These are phyloP conservation scores for Falcunculus frontatus DNA, from an alignment of 2,113 vertebrate species.

Conservation along the genomic window DNA sequence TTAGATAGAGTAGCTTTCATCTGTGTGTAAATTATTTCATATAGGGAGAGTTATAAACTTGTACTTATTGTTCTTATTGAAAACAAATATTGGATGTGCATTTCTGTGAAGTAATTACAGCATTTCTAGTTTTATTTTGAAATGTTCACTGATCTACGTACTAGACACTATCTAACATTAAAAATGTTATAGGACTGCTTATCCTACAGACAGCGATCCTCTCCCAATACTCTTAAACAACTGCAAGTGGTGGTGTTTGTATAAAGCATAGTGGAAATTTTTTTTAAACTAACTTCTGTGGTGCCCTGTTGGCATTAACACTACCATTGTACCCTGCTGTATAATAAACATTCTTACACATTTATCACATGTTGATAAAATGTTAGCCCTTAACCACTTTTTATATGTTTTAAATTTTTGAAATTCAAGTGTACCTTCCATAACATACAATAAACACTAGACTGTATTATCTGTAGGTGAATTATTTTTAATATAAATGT, in stretches of 20 bases:
- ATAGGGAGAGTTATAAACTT: constrained; percentile 79
- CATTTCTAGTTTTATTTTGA: constrained; percentile 86
- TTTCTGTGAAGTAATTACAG: constrained; percentile 80
- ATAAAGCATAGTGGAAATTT: constrained; percentile 85
- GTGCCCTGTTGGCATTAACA: constrained; percentile 80
- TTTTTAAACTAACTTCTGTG: constrained; percentile 83
- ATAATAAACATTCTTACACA: constrained; percentile 83
- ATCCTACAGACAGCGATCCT: constrained; percentile 60
- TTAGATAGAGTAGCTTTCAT: constrained; percentile 82
- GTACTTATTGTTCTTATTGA: constrained; percentile 79
- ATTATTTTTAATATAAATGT: constrained; percentile 62
- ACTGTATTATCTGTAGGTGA: constrained; percentile 74
- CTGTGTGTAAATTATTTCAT: constrained; percentile 90
- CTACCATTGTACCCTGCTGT: constrained; percentile 83
- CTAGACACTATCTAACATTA: constrained; percentile 77
- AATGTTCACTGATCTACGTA: constrained; percentile 79
- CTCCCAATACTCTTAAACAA: constrained; percentile 69
- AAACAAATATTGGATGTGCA: constrained; percentile 80
- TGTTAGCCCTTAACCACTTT: constrained; percentile 86
- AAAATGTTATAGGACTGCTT: constrained; percentile 65
- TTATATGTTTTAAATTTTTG: constrained; percentile 93
- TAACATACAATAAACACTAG: constrained; percentile 91
- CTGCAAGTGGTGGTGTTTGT: constrained; percentile 84
- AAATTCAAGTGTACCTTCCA: constrained; percentile 90
- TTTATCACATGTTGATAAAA: constrained; percentile 88